Evolutionary conservation across 2,888 invertebrate genomes (phyloP).

Genomic region (Polia nebulosa): DNA sequence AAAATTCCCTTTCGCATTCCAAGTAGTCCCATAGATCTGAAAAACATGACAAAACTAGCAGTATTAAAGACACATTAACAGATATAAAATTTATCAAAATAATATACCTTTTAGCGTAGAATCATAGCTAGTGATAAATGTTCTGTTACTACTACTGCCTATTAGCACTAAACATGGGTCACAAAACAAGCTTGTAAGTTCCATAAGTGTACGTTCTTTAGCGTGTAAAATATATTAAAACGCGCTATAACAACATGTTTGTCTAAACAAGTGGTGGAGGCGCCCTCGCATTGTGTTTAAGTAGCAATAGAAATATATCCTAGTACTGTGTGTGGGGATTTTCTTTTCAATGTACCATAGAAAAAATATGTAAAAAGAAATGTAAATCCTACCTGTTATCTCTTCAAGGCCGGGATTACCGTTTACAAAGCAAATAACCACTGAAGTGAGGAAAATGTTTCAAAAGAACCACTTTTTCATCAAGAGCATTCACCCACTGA

Average conservation of each 20-base stretch:
- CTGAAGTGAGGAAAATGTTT: too few species aligned
- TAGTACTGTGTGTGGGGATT: too few species aligned
- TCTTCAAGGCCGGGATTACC: too few species aligned
- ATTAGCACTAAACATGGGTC: conserved; percentile 20
- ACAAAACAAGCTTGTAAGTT: neutral
- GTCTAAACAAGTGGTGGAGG: conserved; percentile 10
- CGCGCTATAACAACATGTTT: conserved; percentile 20
- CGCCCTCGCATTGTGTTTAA: neutral
- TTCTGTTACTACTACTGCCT: neutral
- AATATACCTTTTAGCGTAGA: conserved; percentile 19
- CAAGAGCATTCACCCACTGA: neutral
- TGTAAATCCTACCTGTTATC: too few species aligned
- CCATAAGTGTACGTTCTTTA: neutral
- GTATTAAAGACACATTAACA: conserved; percentile 2
- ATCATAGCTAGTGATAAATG: neutral
- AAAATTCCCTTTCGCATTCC: conserved; percentile 23
- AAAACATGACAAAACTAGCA: conserved; percentile 17
- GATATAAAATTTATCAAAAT: conserved; percentile 24
- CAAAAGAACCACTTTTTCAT: neutral
- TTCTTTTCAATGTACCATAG: too few species aligned
- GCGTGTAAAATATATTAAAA: conserved; percentile 27
- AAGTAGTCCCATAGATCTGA: neutral
- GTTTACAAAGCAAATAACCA: too few species aligned
- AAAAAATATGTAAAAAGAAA: too few species aligned
- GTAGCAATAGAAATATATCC: conserved; percentile 3